These are phyloP conservation scores for Trypoxylus dichotomus DNA, from an alignment of 1,140 invertebrate species.

Conservation along the genomic window DNA sequence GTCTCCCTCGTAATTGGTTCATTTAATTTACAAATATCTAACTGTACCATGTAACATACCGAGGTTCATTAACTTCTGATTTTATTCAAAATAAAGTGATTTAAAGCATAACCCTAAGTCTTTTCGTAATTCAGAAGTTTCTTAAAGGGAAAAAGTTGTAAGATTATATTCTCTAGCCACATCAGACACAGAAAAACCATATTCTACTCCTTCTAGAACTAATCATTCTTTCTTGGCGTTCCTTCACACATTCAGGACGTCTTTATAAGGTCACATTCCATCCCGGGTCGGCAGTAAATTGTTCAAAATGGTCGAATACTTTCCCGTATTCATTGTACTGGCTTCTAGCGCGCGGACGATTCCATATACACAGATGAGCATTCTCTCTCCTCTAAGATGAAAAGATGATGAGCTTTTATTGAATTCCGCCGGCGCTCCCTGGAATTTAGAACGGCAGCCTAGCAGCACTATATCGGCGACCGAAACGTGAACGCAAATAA, in stretches of 20 bases:
- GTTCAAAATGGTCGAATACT: slow-evolving; percentile 11
- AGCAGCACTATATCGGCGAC: neutral
- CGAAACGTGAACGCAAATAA: slow-evolving; percentile 11
- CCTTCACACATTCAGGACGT: slow-evolving; percentile 14
- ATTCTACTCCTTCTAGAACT: neutral
- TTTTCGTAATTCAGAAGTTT: too few species aligned
- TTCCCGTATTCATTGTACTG: slow-evolving; percentile 13
- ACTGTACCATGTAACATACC: too few species aligned
- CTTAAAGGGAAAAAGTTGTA: too few species aligned
- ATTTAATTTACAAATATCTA: too few species aligned
- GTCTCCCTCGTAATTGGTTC: too few species aligned
- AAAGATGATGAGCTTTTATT: slow-evolving; percentile 24
- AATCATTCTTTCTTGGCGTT: slow-evolving; percentile 1
- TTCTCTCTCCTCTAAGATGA: slow-evolving; percentile 14
- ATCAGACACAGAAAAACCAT: neutral
- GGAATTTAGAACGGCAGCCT: neutral
- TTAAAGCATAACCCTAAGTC: too few species aligned
- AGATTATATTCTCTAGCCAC: too few species aligned
- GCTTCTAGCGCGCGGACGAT: neutral
- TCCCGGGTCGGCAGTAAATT: slow-evolving; percentile 12
- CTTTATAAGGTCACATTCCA: slow-evolving; percentile 24
- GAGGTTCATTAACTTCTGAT: too few species aligned
- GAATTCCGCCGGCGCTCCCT: slow-evolving; percentile 1
- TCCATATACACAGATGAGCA: slow-evolving; percentile 21
- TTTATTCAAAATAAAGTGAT: too few species aligned